Base-by-base conservation (phyloP, 1,140 invertebrate genomes). In the Eupeodes corollae region DNA sequence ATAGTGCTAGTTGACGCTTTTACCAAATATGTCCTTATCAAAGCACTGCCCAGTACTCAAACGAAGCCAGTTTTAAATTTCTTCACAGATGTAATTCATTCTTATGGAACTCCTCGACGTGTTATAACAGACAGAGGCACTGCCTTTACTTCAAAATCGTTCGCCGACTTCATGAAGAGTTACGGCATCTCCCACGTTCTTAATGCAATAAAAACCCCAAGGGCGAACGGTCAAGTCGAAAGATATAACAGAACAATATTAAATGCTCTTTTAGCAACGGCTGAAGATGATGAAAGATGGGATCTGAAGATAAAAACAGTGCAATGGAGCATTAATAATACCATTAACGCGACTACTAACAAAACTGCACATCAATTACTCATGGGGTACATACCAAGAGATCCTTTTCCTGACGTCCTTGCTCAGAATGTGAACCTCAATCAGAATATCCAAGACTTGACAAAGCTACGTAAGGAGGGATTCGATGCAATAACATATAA, bases 1-100 rank as follows among this genome's bases (percentile, higher is more conserved):
- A 67, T 74, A 45, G 68, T 65, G 0, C 43, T 73, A 1, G 71
- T 67, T 44, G 51, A 68, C 47, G 55, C 63, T 38, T 64, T 64
- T 19, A 53, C 37, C 26, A 52, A 52, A 34, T 52, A 46, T 42
- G 2, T 46, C 5, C 45, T 48, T 2, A 44, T 43, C 14, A 48
- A 49, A 38, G 11, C 51, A 48, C 55, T 18, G 51, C 51, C n/a
- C n/a, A n/a, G n/a, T n/a, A n/a, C n/a, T n/a, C n/a, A n/a, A n/a
- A n/a, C n/a, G n/a, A n/a, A n/a, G 33, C 47, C 58, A 9, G 48
- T 59, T 19, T 55, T 68, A 21, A 54, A 52, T 5, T 41, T 54
- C 6, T 48, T 63, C 3, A 51, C 45, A 46, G 32, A 52, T 9
- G 31, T 46, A n/a, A 35, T 39, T 12, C 11, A 16, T 37, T 42